Percentiles rank a stretch among this genome's conserved stretches.
phyloP scores from a whole-genome alignment of 2,797 vertebrate species.

The Syngnathus acus region DNA sequence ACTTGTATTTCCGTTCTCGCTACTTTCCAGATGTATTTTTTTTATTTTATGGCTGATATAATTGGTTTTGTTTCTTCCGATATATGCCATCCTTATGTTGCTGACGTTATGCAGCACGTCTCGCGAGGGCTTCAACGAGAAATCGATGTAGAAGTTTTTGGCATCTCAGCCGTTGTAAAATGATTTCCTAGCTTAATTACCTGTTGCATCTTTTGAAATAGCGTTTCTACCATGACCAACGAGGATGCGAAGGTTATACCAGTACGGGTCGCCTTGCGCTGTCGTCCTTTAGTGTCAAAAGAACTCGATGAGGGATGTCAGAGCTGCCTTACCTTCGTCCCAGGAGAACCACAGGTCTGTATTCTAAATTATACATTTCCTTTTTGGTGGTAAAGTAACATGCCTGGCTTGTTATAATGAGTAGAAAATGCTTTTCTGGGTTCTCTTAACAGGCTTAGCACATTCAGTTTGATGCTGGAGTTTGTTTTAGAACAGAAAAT shows the following conservation, averaged over 20 bases:
- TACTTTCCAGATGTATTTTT: no score
- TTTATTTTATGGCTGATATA: background rate
- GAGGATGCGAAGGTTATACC: slow-evolving; percentile 82
- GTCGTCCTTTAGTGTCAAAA: slow-evolving; percentile 84
- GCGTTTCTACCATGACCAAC: slow-evolving; percentile 58
- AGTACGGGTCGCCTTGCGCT: slow-evolving; percentile 86
- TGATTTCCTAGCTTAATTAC: background rate
- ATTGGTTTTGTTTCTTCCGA: background rate
- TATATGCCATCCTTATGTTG: background rate
- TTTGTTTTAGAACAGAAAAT: no score
- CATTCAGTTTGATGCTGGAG: no score
- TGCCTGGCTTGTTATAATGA: no score
- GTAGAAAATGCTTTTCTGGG: no score
- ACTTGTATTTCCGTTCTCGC: no score
- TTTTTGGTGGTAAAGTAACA: no score
- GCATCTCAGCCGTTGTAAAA: background rate
- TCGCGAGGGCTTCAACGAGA: background rate
- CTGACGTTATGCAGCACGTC: background rate
- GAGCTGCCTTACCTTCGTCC: slow-evolving; percentile 82
- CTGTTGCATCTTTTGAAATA: background rate
- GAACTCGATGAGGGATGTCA: slow-evolving; percentile 88
- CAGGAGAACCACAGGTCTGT: slow-evolving; percentile 83
- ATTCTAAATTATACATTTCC: background rate
- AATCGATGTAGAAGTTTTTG: no score
- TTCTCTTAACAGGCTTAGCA: no score